These are phyloP conservation scores for Unio delphinus DNA, from an alignment of 2,888 invertebrate genomes.

Conservation along the genomic window DNA sequence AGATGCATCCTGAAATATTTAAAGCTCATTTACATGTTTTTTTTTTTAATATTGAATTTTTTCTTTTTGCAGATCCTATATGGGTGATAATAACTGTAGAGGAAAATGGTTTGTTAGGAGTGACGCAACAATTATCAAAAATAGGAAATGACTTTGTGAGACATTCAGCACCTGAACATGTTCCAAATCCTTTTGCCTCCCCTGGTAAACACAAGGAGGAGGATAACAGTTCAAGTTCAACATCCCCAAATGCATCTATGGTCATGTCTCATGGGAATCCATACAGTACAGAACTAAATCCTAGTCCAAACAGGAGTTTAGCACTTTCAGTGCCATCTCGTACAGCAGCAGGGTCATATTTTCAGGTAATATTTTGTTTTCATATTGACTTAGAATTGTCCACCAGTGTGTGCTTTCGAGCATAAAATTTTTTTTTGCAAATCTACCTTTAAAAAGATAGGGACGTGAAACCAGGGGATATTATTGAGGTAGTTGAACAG, in stretches of 20 bases:
- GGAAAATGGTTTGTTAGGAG: conserved; percentile 84
- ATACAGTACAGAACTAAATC: conserved; percentile 26
- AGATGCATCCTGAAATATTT: background rate
- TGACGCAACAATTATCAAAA: conserved; percentile 84
- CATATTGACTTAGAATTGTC: too few species aligned
- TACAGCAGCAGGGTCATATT: conserved; percentile 36
- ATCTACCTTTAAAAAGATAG: too few species aligned
- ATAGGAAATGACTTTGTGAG: conserved; percentile 70
- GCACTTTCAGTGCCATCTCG: conserved; percentile 8
- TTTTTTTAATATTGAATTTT: conserved; percentile 1
- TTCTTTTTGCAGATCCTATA: conserved; percentile 79
- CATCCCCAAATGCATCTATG: conserved; percentile 41
- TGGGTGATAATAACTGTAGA: conserved; percentile 87
- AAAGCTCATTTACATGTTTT: background rate
- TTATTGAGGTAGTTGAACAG: too few species aligned
- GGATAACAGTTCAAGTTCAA: conserved; percentile 10
- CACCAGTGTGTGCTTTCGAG: too few species aligned
- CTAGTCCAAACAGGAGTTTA: conserved; percentile 23
- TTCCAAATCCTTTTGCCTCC: conserved; percentile 55
- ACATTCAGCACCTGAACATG: conserved; percentile 27
- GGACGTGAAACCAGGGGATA: too few species aligned
- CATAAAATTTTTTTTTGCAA: too few species aligned
- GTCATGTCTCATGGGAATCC: conserved; percentile 48
- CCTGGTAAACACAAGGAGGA: conserved; percentile 28
- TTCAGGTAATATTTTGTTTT: conserved; percentile 25